Evolutionary conservation across 1,140 invertebrate species (phyloP), one percentile per base, ranked within the genome.

Genomic region (Physella acuta): DNA sequence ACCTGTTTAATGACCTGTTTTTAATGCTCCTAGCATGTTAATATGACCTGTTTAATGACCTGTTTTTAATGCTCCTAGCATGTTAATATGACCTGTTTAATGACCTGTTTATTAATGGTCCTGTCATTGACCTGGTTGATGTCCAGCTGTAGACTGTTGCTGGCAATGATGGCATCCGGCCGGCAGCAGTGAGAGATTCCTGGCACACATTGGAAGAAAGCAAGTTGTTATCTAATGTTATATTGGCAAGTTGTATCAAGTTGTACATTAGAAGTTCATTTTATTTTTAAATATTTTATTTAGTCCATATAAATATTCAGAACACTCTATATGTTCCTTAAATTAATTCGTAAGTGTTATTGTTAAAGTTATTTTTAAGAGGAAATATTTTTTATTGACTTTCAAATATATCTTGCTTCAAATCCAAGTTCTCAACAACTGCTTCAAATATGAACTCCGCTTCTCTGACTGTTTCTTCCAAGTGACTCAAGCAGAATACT

Each of bases 391-490:
- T n/a, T n/a, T n/a, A n/a, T n/a, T 78, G 80, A 86, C 85, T 80
- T 82, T 85, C 84, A 75, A 87, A 84, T 33, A 87, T 71, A 71
- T 85, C 80, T 74, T 83, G 77, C 75, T 87, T 87, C 30, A 84
- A 65, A 56, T 83, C 73, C 34, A 87, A 64, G 74, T 87, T 82
- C 72, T 87, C 86, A 24, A 79, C 63, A 16, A 87, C 78, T 68
- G 78, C 81, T 79, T 87, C 87, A 78, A 87, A 83, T 20, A 87
- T 81, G 71, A 87, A 84, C 34, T 87, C 82, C 30, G 82, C 84
- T 73, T 85, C 84, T 73, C 74, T 78, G 0, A 87, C 85, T 20
- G 86, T 81, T 71, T 87, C 86, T 70, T 87, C 84, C 26, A 87
- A 74, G 24, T 80, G 73, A 69, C 83, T 83, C 72, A 87, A 78